Evolutionary conservation across 1,140 invertebrate species (phyloP), one percentile per base, ranked within the genome.

Genomic region (Holotrichia oblita): DNA sequence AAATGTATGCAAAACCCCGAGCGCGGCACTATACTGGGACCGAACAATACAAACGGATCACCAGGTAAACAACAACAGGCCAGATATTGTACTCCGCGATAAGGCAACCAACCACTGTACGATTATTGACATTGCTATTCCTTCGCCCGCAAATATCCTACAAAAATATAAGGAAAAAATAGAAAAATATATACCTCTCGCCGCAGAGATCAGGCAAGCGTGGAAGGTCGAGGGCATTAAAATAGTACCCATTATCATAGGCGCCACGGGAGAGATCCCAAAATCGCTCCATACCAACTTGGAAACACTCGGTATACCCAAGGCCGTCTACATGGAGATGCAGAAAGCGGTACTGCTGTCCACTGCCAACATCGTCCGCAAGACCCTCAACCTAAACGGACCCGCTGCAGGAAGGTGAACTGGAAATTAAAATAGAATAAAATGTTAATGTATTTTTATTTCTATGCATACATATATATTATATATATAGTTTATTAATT

Each of bases 111-210:
- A 22, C 9, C 14, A n/a, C 6, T 64, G 17, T 9, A 64, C 17
- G 3, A 24, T 64, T 4, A 64, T 2, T 3, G 12, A 64, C 17
- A 64, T 64, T 22, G 59, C 59, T 7, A 64, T 20, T n/a, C 59
- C 44, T 7, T n/a, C n/a, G 10, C 40, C 48, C 2, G 4, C n/a
- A 14, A 76, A 76, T 44, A 48, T 76, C 10, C 0, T 14, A 48
- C 8, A 59, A 27, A 59, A 48, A 27, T 24, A 76, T 76, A 27
- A 44, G 20, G 75, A 76, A 76, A 48, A 55, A 34, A 40, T 76
- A 20, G 6, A 7, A 6, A 76, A 76, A 34, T 76, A 76, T n/a
- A n/a, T 76, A 48, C 75, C 75, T 4, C 22, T 48, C 7, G 73
- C 73, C 6, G 73, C 27, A 4, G 75, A 76, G 20, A 59, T 48